Conservation (phyloP, 2,113 vertebrate species). For the Scytalopus superciliaris region DNA sequence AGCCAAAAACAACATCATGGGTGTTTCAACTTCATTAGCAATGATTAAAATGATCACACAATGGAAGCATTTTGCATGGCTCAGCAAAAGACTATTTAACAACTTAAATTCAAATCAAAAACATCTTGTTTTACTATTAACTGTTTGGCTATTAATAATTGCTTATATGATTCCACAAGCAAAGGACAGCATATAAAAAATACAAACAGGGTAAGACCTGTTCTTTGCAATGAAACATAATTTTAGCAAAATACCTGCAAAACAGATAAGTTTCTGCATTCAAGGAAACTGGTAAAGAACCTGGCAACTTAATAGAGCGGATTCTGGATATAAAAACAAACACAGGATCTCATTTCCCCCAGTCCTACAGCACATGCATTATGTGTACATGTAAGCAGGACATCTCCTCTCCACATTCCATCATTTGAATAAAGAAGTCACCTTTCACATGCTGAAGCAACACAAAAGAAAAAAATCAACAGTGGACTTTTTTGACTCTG, state of each 20-base stretch:
- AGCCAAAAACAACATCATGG: conserved; percentile 30
- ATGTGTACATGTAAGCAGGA: not conserved
- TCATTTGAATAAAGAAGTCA: not conserved
- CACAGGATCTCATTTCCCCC: not conserved
- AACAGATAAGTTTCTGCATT: conserved; percentile 2
- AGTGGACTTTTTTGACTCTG: not conserved
- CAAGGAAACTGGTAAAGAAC: not conserved
- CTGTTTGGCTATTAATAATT: conserved; percentile 1
- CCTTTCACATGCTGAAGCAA: not conserved
- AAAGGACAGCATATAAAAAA: not conserved
- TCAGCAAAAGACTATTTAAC: conserved; percentile 6
- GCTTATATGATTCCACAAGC: not conserved
- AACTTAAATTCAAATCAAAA: conserved; percentile 33
- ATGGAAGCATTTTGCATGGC: not conserved
- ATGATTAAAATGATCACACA: conserved; percentile 3
- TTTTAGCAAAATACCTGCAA: conserved; percentile 17
- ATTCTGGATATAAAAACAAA: conserved; percentile 8
- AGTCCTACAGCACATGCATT: not conserved
- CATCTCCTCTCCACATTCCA: not conserved
- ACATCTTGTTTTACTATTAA: conserved; percentile 1
- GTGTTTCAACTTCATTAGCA: not conserved
- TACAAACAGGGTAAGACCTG: not conserved
- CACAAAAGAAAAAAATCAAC: not conserved
- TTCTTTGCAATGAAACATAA: not conserved
- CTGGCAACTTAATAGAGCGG: not conserved